These are phyloP conservation scores for Leptatherina wallacei DNA, from an alignment of 2,797 vertebrate genomes.

Conservation along the genomic window DNA sequence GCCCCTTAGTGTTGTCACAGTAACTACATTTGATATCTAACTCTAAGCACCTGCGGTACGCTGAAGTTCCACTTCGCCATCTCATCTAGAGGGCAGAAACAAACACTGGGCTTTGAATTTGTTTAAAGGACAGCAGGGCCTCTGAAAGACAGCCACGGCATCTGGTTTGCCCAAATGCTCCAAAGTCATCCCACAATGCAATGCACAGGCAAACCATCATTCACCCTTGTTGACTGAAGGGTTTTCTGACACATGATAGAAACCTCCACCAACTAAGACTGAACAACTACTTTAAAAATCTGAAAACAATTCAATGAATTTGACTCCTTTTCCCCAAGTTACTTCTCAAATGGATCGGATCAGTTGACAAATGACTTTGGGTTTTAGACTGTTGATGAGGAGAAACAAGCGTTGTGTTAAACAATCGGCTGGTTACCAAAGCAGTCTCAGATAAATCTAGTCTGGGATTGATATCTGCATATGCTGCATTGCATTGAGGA, in stretches of 20 bases:
- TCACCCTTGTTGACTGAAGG: not conserved
- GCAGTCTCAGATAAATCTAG: not conserved
- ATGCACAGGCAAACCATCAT: not conserved
- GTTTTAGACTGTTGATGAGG: not conserved
- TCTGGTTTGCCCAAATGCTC: not conserved
- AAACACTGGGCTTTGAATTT: constrained; percentile 5
- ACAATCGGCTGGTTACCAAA: not conserved
- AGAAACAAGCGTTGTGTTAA: not conserved
- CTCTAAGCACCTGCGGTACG: constrained; percentile 18
- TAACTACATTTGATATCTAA: constrained; percentile 54
- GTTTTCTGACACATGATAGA: not conserved
- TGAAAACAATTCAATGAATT: not conserved
- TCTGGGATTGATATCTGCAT: not conserved
- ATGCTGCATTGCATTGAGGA: not conserved
- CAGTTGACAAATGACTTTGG: not conserved
- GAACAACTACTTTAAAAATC: not conserved
- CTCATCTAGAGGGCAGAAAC: constrained; percentile 24
- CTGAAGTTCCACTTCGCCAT: not conserved
- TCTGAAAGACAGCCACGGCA: not conserved
- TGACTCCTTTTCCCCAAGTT: not conserved
- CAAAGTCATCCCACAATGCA: not conserved
- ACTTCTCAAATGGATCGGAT: not conserved
- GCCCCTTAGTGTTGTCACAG: constrained; percentile 45
- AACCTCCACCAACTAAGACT: not conserved
- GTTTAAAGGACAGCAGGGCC: constrained; percentile 15